Base-by-base conservation (phyloP, 2,113 vertebrate species). In the Catharus fuscescens region DNA sequence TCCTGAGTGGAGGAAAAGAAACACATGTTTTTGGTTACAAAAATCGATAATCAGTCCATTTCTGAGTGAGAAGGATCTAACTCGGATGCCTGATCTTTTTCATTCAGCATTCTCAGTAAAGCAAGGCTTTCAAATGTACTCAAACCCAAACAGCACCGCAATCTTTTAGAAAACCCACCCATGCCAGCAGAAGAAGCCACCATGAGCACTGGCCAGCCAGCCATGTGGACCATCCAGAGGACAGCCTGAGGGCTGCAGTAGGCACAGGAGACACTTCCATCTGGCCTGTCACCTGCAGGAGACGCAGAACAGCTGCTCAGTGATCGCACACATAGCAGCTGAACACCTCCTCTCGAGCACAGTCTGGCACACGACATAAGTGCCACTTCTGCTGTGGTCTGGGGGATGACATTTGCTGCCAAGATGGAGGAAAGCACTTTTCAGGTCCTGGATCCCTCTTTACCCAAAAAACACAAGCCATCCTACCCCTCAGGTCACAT, bases 291-390 rank as follows among this genome's bases (percentile, higher is more conserved):
- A 70, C 40, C 71, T 62, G 64, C 42, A 83, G 23, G 71, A 77
- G 85, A 80, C 0, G 0, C 21, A 32, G 15, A 83, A 36, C 82
- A 77, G 67, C 90, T 70, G 88, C 60, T 77, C 67, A 42, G 44
- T 2, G 11, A 77, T 8, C 0, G 0, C 54, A 88, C 44, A 40
- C n/a, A 12, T 0, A 7, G 34, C 67, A 25, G 92, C 88, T 62
- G 26, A 80, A 93, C 38, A 42, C 26, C 85, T 76, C 56, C 57
- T 52, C 79, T 23, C 10, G 0, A 76, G 54, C 57, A 28, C 26
- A 42, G 71, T 1, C 71, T 29, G 21, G 50, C 67, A 54, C 5
- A 60, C 9, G 2, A 44, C 42, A 24, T 0, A 44, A 24, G 34
- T 8, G 16, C 7, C 38, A 31, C 45, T 73, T 31, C 11, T 34